Evolutionary conservation across 2,888 invertebrate genomes (phyloP), one percentile per base, ranked within the genome.

Genomic region (Abscondita cerata): DNA sequence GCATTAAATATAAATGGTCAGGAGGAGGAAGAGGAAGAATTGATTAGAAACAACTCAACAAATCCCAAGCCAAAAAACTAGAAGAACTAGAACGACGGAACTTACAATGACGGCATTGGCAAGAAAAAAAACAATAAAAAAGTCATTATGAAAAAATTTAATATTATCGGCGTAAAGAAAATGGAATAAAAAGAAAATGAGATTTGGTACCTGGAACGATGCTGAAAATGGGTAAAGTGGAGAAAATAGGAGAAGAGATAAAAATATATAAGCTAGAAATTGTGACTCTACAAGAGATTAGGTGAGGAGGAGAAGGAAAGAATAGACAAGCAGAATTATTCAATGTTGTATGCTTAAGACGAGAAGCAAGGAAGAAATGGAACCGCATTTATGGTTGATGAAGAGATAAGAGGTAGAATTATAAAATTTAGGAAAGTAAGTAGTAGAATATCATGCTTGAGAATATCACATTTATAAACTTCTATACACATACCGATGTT

Each of bases 201-300:
- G n/a, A n/a, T n/a, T n/a, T n/a, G n/a, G n/a, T n/a, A n/a, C n/a
- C n/a, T 31, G 15, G 34, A 15, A 18, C 44, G 31, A 48, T 64
- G 63, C 59, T 73, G 69, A 34, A 11, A 20, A 58, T 41, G 15
- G 62, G 60, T 20, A 66, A 64, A 57, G 64, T 60, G 59, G 16
- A 59, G 3, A 61, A 66, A 58, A 58, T 64, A 50, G 53, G 13
- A 15, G 36, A 9, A 16, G 66, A 63, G 57, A 9, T 63, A 19
- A 25, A 41, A 31, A 52, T 34, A 46, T 51, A 60, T 15, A 62
- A 60, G 31, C 52, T 67, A 44, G 55, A 57, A 8, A 36, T 68
- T 47, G 47, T 47, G 20, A 62, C 64, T 40, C 1, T 66, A 59
- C 63, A 66, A 52, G 63, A 65, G 50, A 33, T 47, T 18, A 58